A percentile compares a stretch with the other conserved stretches of the same genome.
Evolutionary conservation across 2,797 vertebrate species (phyloP).

Genomic region (Centropyge bicolor): DNA sequence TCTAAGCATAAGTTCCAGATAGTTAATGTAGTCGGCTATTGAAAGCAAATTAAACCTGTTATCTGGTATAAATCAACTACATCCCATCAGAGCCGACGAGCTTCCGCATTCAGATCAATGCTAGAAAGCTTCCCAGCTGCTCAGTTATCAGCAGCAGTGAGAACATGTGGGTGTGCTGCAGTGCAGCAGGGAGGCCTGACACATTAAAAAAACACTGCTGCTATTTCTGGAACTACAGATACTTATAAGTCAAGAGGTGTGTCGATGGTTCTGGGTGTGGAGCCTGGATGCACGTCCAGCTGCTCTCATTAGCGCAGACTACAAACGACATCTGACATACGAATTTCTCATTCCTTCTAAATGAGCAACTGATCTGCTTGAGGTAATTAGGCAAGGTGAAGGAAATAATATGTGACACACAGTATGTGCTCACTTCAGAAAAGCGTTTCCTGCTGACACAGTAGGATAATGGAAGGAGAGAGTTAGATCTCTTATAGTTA

Average conservation of each 20-base stretch:
- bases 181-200: constrained; percentile 74
- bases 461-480: background rate
- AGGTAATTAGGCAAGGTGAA: constrained; percentile 19
- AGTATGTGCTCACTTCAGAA: constrained; percentile 3
- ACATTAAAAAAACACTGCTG: constrained; percentile 65
- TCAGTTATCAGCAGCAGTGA: constrained; percentile 39
- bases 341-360: constrained; percentile 20
- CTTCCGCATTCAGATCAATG: constrained; percentile 59
- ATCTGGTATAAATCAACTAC: constrained; percentile 31
- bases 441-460: constrained; percentile 21
- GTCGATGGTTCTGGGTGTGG: constrained; percentile 44
- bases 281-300: constrained; percentile 38
- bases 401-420: constrained; percentile 18
- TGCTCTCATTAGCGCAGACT: constrained; percentile 44
- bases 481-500: background rate
- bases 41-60: constrained; percentile 3
- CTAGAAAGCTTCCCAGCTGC: constrained; percentile 42
- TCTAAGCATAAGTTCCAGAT: constrained; percentile 6
- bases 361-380: constrained; percentile 13
- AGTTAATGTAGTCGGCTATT: background rate
- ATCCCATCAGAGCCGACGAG: background rate
- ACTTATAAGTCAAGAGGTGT: constrained; percentile 53
- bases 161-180: constrained; percentile 74
- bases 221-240: constrained; percentile 67
- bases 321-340: constrained; percentile 37